phyloP scores from a whole-genome alignment of 2,113 vertebrate species.

The Grallaria varia region DNA sequence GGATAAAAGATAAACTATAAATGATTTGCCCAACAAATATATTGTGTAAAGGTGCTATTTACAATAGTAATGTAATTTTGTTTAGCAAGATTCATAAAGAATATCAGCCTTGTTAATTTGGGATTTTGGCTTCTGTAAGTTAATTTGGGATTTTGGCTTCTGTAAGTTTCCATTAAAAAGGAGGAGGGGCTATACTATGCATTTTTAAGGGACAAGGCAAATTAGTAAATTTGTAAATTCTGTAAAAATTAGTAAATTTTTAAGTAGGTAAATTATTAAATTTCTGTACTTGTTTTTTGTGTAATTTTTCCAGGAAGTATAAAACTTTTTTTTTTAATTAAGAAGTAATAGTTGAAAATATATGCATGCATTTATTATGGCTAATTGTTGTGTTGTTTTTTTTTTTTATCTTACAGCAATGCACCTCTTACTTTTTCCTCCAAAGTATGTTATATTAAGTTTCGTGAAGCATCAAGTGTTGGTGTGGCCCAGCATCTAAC shows the following conservation, averaged over 20 bases:
- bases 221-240: background rate
- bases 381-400: background rate
- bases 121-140: background rate
- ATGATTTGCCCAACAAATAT: background rate
- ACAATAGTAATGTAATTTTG: background rate
- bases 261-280: background rate
- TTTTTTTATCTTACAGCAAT: constrained; percentile 30
- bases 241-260: background rate
- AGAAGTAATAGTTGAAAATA: background rate
- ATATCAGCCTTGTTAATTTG: background rate
- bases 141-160: background rate
- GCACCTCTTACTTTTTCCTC: background rate
- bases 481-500: background rate
- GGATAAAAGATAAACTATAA: background rate
- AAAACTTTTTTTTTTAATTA: background rate
- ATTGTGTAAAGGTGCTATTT: background rate
- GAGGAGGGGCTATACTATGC: background rate
- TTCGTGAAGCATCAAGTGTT: background rate
- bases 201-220: background rate
- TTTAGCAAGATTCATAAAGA: background rate
- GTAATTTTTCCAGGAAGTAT: background rate
- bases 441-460: background rate
- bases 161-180: background rate
- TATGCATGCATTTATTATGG: background rate
- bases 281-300: background rate